A percentile compares a stretch with the other conserved stretches of the same genome.
Conservation (phyloP, 2,888 invertebrate species). For the Thymelicus lineola region DNA sequence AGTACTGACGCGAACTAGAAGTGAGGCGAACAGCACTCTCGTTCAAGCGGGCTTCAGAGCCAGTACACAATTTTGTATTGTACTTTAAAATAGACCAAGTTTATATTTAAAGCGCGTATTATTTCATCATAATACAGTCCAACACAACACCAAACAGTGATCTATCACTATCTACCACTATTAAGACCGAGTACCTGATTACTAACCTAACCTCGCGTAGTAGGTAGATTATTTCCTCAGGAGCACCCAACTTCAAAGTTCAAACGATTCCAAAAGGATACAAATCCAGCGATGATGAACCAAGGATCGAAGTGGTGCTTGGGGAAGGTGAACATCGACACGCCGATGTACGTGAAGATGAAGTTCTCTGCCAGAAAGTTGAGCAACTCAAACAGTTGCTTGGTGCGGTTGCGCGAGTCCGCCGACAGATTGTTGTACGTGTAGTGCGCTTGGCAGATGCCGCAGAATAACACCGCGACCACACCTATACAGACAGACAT, state of each 20-base stretch:
- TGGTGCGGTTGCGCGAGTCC: constrained; percentile 94
- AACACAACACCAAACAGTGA: too few relatives aligned
- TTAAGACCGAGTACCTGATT: too few relatives aligned
- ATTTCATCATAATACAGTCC: too few relatives aligned
- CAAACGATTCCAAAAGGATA: constrained; percentile 89
- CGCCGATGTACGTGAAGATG: constrained; percentile 99
- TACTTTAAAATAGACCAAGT: too few relatives aligned
- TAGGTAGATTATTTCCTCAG: not conserved
- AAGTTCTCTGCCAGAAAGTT: constrained; percentile 99
- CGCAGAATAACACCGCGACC: constrained; percentile 98
- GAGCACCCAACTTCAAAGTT: not conserved
- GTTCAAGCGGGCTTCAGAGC: too few relatives aligned
- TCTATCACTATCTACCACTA: too few relatives aligned
- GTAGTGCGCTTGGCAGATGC: constrained; percentile 99
- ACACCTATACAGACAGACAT: constrained; percentile 86
- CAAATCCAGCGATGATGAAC: constrained; percentile 97
- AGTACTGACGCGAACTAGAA: too few relatives aligned
- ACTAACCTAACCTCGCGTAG: too few relatives aligned
- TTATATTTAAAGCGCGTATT: too few relatives aligned
- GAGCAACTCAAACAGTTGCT: constrained; percentile 96
- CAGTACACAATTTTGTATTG: too few relatives aligned
- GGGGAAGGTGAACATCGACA: constrained; percentile 99
- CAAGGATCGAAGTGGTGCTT: constrained; percentile 97
- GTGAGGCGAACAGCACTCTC: too few relatives aligned
- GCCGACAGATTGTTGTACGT: constrained; percentile 98